Evolutionary conservation across 2,797 vertebrate species (phyloP).

Genomic region (Lutra lutra): DNA sequence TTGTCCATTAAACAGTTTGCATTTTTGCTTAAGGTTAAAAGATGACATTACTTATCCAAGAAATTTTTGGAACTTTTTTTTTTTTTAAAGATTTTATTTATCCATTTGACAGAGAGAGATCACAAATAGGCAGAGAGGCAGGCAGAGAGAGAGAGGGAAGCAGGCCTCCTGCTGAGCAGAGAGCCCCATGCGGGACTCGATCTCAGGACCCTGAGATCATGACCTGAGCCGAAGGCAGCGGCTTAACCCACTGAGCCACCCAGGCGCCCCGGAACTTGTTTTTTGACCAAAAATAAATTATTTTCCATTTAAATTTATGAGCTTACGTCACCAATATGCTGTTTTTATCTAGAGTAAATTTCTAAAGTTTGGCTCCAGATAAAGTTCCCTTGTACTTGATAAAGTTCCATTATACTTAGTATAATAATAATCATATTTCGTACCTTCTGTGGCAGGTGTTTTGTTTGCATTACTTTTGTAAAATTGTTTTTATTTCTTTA

Average conservation of each 20-base stretch:
- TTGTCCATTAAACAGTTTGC: neutral
- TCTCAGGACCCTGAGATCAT: too few relatives aligned
- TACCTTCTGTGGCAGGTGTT: neutral
- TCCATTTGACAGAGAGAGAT: too few relatives aligned
- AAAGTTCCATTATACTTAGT: neutral
- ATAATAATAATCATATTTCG: constrained; percentile 1
- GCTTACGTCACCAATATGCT: neutral
- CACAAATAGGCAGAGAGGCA: too few relatives aligned
- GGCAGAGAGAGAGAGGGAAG: too few relatives aligned
- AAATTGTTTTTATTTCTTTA: neutral
- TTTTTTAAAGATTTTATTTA: too few relatives aligned
- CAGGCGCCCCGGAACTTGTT: neutral
- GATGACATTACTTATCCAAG: constrained; percentile 32
- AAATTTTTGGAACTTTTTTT: constrained; percentile 10
- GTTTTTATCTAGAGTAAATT: neutral
- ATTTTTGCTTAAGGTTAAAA: constrained; percentile 26
- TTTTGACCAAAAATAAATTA: constrained; percentile 46
- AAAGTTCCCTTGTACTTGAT: neutral
- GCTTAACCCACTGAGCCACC: too few relatives aligned
- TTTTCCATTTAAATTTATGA: constrained; percentile 39
- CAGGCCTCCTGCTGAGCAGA: too few relatives aligned
- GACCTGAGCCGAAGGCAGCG: too few relatives aligned
- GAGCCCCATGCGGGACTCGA: too few relatives aligned
- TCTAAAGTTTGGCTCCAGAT: neutral
- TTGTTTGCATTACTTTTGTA: constrained; percentile 28